Evolutionary conservation across 2,888 invertebrate genomes (phyloP).

Genomic region (Branchellion lobata): DNA sequence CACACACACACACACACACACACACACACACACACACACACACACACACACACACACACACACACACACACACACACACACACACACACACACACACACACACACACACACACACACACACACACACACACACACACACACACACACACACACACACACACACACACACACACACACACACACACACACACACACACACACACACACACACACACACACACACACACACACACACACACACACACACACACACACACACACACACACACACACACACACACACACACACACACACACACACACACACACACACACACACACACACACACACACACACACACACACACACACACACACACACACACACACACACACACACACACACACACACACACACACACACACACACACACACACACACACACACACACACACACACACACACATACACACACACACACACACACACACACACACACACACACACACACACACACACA

Average conservation of each 20-base stretch:
- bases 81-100: too few species aligned
- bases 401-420: constrained; percentile 22
- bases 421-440: constrained; percentile 26
- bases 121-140: too few species aligned
- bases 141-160: neutral
- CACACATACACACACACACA: constrained; percentile 25
- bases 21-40: too few species aligned
- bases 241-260: constrained; percentile 24
- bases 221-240: constrained; percentile 20
- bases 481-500: neutral
- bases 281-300: constrained; percentile 10
- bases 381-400: constrained; percentile 25
- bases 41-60: too few species aligned
- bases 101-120: too few species aligned
- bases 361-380: constrained; percentile 30
- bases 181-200: constrained; percentile 32
- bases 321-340: constrained; percentile 30
- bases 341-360: constrained; percentile 13
- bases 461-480: constrained; percentile 26
- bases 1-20: too few species aligned
- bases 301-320: constrained; percentile 30
- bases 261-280: constrained; percentile 21
- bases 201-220: constrained; percentile 10
- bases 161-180: constrained; percentile 22
- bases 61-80: too few species aligned